These are phyloP conservation scores for Dicycla oo DNA, from an alignment of 2,888 invertebrate species.

Conservation along the genomic window DNA sequence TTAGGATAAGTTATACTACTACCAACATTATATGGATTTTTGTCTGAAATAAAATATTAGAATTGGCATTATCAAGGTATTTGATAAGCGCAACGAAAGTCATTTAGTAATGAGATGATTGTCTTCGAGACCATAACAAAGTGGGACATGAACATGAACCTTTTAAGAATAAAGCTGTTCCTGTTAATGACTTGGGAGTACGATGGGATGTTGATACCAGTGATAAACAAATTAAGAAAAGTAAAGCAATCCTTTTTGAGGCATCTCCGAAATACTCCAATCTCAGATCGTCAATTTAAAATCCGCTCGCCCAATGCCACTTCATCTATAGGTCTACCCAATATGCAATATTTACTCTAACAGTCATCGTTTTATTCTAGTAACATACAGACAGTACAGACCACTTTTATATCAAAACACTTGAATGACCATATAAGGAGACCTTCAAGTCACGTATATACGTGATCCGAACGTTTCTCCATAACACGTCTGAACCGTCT, in stretches of 20 bases:
- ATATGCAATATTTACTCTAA: slow-evolving; percentile 32
- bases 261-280: background rate
- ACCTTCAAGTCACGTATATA: slow-evolving; percentile 74
- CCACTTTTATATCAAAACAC: slow-evolving; percentile 73
- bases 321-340: slow-evolving; percentile 5
- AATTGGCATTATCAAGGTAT: too few relatives aligned
- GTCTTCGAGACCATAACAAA: background rate
- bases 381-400: slow-evolving; percentile 45
- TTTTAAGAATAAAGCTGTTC: background rate
- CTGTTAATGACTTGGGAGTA: background rate
- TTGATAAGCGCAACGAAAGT: too few relatives aligned
- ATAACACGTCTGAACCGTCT: slow-evolving; percentile 74
- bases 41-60: too few relatives aligned
- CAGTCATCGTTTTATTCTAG: slow-evolving; percentile 27
- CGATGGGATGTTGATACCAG: background rate
- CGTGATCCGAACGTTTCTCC: slow-evolving; percentile 72
- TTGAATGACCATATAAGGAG: slow-evolving; percentile 81
- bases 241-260: background rate
- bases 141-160: background rate
- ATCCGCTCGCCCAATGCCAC: background rate
- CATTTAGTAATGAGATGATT: too few relatives aligned
- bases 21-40: too few relatives aligned
- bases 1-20: too few relatives aligned
- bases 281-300: background rate
- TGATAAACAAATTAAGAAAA: background rate